Evolutionary conservation across 2,113 vertebrate species (phyloP).

Genomic region (Ovis canadensis): DNA sequence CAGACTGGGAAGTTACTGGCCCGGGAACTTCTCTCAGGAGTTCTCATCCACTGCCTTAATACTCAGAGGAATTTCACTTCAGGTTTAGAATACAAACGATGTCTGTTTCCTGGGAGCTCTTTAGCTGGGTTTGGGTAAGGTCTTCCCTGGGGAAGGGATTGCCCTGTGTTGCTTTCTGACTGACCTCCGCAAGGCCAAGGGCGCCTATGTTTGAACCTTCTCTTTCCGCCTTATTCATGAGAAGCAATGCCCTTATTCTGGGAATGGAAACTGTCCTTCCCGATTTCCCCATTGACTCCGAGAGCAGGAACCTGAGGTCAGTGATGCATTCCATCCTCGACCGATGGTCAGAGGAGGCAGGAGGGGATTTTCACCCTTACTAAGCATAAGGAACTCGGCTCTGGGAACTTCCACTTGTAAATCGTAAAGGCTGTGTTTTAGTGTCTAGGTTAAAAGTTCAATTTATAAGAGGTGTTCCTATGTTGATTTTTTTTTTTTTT

Average conservation of each 20-base stretch:
- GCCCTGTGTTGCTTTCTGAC: background rate
- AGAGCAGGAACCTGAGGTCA: conserved; percentile 10
- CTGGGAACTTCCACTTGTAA: background rate
- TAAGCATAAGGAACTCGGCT: background rate
- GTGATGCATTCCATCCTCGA: background rate
- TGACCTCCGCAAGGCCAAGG: background rate
- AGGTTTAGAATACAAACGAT: background rate
- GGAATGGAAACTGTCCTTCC: background rate
- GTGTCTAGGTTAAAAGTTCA: background rate
- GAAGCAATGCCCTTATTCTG: background rate
- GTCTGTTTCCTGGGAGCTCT: background rate
- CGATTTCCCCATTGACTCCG: background rate
- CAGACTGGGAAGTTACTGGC: conserved; percentile 13
- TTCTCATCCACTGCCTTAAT: background rate
- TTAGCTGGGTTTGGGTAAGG: background rate
- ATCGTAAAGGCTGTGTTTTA: background rate
- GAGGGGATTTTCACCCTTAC: conserved; percentile 16
- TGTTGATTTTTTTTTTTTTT: background rate
- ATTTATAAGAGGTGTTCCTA: background rate
- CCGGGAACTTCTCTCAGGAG: background rate
- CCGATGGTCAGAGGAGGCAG: background rate
- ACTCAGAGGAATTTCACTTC: background rate
- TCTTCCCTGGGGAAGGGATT: background rate
- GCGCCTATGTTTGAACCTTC: background rate
- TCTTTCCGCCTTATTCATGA: background rate